A percentile compares a stretch with the other conserved stretches of the same genome.
These are phyloP conservation scores for Poecile montanus DNA, from an alignment of 2,797 vertebrate genomes.

Conservation along the genomic window DNA sequence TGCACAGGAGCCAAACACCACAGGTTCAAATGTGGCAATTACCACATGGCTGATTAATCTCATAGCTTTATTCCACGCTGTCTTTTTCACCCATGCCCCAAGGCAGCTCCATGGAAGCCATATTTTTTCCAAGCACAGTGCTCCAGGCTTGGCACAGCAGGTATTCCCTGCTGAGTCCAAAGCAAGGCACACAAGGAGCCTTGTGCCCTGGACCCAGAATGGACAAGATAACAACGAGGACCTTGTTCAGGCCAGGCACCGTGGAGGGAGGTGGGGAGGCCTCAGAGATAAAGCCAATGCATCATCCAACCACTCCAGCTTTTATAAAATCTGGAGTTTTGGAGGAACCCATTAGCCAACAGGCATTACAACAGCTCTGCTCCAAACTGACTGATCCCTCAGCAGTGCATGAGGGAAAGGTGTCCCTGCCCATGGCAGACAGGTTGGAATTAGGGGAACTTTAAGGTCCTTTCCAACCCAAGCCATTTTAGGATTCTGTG, in stretches of 20 bases:
- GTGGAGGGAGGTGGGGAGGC: accelerated
- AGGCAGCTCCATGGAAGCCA: not conserved
- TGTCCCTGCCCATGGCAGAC: not conserved
- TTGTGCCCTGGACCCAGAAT: not conserved
- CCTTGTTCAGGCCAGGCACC: not conserved
- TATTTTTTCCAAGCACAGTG: not conserved
- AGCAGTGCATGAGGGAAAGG: accelerated
- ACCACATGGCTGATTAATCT: not conserved
- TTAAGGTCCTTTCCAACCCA: not conserved
- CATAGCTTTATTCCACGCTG: not conserved
- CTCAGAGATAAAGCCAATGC: not conserved
- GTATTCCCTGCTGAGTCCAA: not conserved
- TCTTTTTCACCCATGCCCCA: accelerated
- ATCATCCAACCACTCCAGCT: not conserved
- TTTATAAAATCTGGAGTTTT: not conserved
- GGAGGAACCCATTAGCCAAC: not conserved
- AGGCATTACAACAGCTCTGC: not conserved
- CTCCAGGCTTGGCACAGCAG: not conserved
- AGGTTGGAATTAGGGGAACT: not conserved
- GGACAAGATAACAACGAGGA: not conserved
- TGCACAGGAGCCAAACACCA: not conserved
- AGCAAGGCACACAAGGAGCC: not conserved
- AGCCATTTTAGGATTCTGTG: not conserved
- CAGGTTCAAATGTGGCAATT: not conserved
- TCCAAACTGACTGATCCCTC: not conserved